These are phyloP conservation scores for Amiota communis DNA, from an alignment of 2,888 invertebrate species.

Conservation along the genomic window DNA sequence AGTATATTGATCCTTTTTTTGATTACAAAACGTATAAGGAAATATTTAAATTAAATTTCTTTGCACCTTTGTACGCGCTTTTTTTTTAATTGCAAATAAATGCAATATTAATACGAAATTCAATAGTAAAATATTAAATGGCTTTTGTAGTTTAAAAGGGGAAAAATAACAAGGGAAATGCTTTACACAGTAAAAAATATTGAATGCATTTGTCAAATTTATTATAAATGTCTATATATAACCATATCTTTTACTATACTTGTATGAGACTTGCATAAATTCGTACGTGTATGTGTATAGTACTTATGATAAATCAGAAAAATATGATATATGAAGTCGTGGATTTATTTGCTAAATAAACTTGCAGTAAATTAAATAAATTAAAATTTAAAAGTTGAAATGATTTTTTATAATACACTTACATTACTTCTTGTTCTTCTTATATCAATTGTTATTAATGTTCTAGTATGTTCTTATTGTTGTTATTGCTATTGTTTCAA, in stretches of 20 bases:
- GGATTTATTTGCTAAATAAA: conserved; percentile 47
- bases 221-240: conserved; percentile 12
- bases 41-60: not conserved
- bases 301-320: conserved; percentile 28
- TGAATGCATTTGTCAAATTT: conserved; percentile 1
- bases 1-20: too few species aligned
- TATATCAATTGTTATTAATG: too few species aligned
- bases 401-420: conserved; percentile 30
- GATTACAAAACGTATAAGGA: too few species aligned
- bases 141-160: conserved; percentile 4
- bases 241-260: conserved; percentile 44
- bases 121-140: not conserved
- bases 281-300: conserved; percentile 14
- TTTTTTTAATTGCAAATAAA: not conserved
- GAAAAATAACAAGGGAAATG: not conserved
- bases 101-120: too few species aligned
- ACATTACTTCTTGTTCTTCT: too few species aligned
- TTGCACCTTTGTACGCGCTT: conserved; percentile 9
- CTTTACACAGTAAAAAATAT: not conserved
- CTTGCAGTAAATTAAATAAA: conserved; percentile 46
- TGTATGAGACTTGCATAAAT: not conserved
- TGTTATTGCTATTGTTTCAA: too few species aligned
- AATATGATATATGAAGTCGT: conserved; percentile 73
- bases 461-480: too few species aligned
- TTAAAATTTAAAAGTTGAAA: conserved; percentile 30